Conservation (phyloP, 2,797 vertebrate genomes). For the Falco naumanni region DNA sequence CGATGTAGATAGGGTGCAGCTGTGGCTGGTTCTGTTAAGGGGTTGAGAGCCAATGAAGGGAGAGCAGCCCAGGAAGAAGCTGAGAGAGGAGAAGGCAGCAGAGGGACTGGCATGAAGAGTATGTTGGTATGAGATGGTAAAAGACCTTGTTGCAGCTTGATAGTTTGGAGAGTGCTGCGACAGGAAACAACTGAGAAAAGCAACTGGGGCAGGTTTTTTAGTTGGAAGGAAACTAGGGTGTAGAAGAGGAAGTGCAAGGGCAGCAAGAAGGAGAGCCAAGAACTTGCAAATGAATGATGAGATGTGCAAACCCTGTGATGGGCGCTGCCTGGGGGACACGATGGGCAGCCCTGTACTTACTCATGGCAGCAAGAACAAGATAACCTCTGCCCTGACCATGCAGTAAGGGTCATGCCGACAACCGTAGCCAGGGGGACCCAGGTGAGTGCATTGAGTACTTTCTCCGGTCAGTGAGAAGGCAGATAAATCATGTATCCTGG, state of each 20-base stretch:
- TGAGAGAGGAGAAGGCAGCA: too few species aligned
- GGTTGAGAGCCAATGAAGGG: too few species aligned
- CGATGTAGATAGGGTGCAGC: too few species aligned
- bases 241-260: not conserved
- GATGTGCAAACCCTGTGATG: not conserved
- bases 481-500: not conserved
- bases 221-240: not conserved
- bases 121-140: too few species aligned
- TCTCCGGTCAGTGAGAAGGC: not conserved
- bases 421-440: too few species aligned
- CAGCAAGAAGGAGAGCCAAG: not conserved
- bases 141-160: too few species aligned
- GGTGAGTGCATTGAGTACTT: not conserved
- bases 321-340: fast-evolving
- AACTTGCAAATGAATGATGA: not conserved
- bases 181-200: not conserved
- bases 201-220: not conserved
- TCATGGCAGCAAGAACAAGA: not conserved
- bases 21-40: too few species aligned
- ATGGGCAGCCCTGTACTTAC: not conserved
- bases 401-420: not conserved
- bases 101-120: too few species aligned
- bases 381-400: not conserved
- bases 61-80: too few species aligned
- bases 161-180: too few species aligned